Conservation (phyloP, 2,797 vertebrate species). For the Ceryle rudis region DNA sequence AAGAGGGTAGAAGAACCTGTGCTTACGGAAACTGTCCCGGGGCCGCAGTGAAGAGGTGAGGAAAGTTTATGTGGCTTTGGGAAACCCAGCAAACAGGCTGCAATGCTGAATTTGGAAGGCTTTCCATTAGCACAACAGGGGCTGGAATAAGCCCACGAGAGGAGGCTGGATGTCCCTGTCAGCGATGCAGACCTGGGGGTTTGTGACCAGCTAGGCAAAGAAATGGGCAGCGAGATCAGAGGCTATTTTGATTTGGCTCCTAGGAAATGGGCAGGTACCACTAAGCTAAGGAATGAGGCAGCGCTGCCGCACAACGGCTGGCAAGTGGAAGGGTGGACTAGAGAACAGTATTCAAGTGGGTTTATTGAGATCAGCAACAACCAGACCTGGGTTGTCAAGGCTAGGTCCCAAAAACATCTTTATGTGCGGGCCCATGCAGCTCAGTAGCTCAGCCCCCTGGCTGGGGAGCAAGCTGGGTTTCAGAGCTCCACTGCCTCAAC, state of each 20-base stretch:
- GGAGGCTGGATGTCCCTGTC: constrained; percentile 44
- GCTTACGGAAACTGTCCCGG: neutral
- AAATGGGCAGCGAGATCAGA: constrained; percentile 41
- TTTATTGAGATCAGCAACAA: neutral
- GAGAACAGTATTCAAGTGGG: neutral
- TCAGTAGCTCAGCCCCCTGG: fast-evolving
- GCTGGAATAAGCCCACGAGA: neutral
- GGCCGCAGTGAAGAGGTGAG: neutral
- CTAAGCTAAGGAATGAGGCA: constrained; percentile 15
- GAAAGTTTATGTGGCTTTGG: constrained; percentile 39
- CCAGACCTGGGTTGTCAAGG: neutral
- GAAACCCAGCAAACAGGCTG: neutral
- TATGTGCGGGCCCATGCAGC: fast-evolving
- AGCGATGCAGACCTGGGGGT: neutral
- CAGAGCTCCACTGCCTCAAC: neutral
- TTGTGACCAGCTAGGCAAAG: constrained; percentile 2
- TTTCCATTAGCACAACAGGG: neutral
- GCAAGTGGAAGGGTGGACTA: neutral
- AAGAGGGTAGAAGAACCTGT: neutral
- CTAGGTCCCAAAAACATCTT: neutral
- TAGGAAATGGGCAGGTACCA: neutral
- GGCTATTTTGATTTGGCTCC: neutral
- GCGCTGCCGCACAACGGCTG: neutral
- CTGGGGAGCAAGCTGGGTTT: neutral
- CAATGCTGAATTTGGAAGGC: neutral